Base-by-base conservation (phyloP, 2,113 vertebrate genomes). In the Larimichthys crocea region DNA sequence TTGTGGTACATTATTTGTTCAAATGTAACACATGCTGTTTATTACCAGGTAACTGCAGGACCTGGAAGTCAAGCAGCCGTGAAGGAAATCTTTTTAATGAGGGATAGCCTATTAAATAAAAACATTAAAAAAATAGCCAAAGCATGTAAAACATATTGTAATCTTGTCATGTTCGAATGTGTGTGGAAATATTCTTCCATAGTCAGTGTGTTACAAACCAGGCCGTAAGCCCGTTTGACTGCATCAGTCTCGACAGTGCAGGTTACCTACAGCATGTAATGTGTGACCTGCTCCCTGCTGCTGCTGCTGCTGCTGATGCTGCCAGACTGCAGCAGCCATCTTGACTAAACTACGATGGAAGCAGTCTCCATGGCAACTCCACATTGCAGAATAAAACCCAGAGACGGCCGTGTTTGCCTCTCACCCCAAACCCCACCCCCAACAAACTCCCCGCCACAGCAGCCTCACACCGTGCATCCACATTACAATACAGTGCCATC, bases 321-420 rank as follows among this genome's bases (percentile, higher is more conserved):
- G 79, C 62, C 75, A 82, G 81, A 81, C 83, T 90, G 87, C 86
- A 83, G 89, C 79, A 80, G 89, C 94, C 94, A 94, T 95, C 92
- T 95, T 93, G 92, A 84, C 91, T 91, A 57, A 86, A 77, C 86
- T 76, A 78, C 60, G 74, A 80, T 84, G 93, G 93, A 94, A 88
- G 92, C 90, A 92, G 94, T 95, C 84, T 89, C 94, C 94, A 95
- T 96, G 90, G 95, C 88, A 95, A 95, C 95, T 57, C 71, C 74
- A 86, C 83, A 29, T 93, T 92, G 92, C 89, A 92, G 91, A 91
- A 89, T 90, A 74, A 92, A 86, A 92, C 67, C 90, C 64, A 79
- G 78, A 90, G 87, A 93, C 83, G 86, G 80, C 71, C 80, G 82
- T 84, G 85, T 87, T 71, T 89, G 86, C 83, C 89, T 88, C 88